phyloP scores from a whole-genome alignment of 2,113 vertebrate genomes.

The Eurypyga helias region DNA sequence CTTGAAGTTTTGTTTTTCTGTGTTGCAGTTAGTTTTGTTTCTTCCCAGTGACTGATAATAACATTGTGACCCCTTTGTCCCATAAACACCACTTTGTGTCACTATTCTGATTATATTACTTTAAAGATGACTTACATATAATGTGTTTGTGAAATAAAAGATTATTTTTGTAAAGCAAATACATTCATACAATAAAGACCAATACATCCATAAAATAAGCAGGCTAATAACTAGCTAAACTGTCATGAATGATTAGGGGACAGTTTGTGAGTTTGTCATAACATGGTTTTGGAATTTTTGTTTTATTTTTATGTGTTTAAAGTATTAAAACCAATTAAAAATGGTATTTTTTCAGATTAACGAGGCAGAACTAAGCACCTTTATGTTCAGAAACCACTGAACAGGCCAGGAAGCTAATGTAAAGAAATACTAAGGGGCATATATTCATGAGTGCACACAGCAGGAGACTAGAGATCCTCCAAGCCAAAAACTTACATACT shows the following conservation, averaged over 20 bases:
- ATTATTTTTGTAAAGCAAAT: neutral
- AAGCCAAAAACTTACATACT: neutral
- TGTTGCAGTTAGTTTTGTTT: neutral
- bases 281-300: neutral
- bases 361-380: neutral
- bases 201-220: neutral
- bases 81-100: neutral
- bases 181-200: neutral
- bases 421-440: neutral
- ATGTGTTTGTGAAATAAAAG: neutral
- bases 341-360: neutral
- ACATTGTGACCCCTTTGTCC: neutral
- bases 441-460: neutral
- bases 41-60: neutral
- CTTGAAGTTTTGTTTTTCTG: neutral
- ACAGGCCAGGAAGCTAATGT: neutral
- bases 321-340: neutral
- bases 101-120: neutral
- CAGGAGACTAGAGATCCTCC: neutral
- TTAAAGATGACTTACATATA: neutral
- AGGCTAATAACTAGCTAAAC: neutral
- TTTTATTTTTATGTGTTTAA: neutral
- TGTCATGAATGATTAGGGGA: neutral
- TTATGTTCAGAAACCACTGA: neutral
- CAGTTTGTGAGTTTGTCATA: neutral